A percentile compares a stretch with the other conserved stretches of the same genome.
Evolutionary conservation across 2,113 vertebrate species (phyloP).

Genomic region (Peromyscus polionotus): DNA sequence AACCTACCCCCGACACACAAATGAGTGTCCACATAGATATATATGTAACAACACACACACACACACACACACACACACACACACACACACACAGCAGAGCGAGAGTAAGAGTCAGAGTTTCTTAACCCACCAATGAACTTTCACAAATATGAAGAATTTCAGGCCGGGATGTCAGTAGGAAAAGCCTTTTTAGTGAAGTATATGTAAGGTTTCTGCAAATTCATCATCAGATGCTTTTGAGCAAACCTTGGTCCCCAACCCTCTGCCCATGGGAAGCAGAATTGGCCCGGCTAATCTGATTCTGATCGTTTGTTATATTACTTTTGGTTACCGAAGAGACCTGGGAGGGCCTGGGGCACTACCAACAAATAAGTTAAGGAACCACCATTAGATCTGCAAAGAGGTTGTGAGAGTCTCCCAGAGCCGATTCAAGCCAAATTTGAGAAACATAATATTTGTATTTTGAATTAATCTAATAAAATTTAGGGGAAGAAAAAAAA

Average conservation of each 20-base stretch:
- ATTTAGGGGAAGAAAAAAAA: neutral
- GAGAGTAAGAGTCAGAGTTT: neutral
- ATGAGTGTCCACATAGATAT: neutral
- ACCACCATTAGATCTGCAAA: neutral
- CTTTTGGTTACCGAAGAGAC: constrained; percentile 39
- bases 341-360: neutral
- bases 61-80: neutral
- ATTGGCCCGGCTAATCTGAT: neutral
- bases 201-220: neutral
- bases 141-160: neutral
- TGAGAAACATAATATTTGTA: constrained; percentile 55
- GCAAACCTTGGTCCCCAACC: neutral
- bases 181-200: too few species aligned
- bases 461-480: constrained; percentile 56
- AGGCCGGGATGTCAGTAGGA: neutral
- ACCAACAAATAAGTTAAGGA: constrained; percentile 26
- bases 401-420: neutral
- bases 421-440: neutral
- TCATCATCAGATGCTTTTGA: neutral
- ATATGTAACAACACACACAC: neutral
- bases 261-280: neutral
- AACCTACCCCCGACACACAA: neutral
- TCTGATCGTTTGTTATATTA: neutral
- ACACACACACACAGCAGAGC: neutral
- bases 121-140: neutral